These are phyloP conservation scores for Tubulanus polymorphus DNA, from an alignment of 2,888 invertebrate genomes.

Conservation along the genomic window DNA sequence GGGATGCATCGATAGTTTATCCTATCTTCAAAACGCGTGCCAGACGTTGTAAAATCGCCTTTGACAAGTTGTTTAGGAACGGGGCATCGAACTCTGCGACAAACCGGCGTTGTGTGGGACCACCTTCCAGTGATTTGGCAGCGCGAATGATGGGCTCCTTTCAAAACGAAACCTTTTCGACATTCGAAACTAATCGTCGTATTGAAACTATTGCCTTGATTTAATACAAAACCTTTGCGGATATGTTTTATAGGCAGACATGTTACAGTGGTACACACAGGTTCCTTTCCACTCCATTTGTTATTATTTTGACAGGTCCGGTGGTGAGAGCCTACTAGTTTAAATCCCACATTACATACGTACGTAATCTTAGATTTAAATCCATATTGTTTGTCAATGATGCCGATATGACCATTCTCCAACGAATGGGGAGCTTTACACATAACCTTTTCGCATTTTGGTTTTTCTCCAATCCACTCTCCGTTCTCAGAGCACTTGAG, in stretches of 20 bases:
- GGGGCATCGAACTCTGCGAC: slow-evolving; percentile 10
- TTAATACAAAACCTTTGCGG: no score
- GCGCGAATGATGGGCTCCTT: neutral
- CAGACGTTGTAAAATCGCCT: neutral
- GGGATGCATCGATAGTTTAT: slow-evolving; percentile 34
- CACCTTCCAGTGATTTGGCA: neutral
- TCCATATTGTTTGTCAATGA: neutral
- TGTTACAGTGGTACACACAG: no score
- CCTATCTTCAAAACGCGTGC: neutral
- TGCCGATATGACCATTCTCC: slow-evolving; percentile 23
- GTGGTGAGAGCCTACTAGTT: no score
- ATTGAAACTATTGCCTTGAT: neutral
- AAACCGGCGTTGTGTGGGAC: neutral
- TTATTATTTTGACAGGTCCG: no score
- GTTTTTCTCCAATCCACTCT: neutral
- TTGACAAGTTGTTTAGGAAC: neutral
- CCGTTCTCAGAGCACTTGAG: neutral
- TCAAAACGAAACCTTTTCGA: neutral
- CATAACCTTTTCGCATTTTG: slow-evolving; percentile 24
- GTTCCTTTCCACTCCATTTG: no score
- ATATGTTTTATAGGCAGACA: no score
- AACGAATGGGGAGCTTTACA: slow-evolving; percentile 36
- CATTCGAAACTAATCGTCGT: neutral
- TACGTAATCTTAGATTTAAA: neutral
- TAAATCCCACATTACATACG: slow-evolving; percentile 1